phyloP scores from a whole-genome alignment of 2,797 vertebrate genomes.

The Dicrostonyx torquatus region DNA sequence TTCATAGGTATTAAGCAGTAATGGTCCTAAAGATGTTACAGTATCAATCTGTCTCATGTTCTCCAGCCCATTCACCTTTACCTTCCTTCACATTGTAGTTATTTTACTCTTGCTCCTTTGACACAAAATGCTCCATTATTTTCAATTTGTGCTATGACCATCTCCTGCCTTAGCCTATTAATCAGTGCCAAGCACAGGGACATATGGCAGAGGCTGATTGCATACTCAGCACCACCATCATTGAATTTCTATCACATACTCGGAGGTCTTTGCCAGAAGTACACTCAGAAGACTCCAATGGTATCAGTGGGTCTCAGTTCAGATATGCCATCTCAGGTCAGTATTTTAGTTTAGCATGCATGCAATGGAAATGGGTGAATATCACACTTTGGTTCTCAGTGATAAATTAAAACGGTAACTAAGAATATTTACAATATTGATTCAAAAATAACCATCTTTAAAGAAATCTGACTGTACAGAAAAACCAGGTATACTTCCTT shows the following conservation, averaged over 20 bases:
- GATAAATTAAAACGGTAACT: not conserved
- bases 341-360: not conserved
- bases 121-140: constrained; percentile 73
- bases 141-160: constrained; percentile 68
- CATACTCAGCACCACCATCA: not conserved
- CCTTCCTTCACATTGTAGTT: constrained; percentile 46
- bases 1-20: not conserved
- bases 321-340: not conserved
- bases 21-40: not conserved
- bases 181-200: constrained; percentile 66
- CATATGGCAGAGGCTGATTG: constrained; percentile 47
- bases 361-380: not conserved
- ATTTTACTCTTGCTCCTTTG: constrained; percentile 67
- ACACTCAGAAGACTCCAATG: not conserved
- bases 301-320: not conserved
- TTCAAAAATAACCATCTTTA: not conserved
- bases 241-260: not conserved
- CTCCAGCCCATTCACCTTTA: constrained; percentile 40
- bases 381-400: not conserved
- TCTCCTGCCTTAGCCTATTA: constrained; percentile 72
- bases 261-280: not conserved
- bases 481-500: not conserved
- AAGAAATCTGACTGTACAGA: not conserved
- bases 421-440: not conserved
- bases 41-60: not conserved